These are phyloP conservation scores for Mugil cephalus DNA, from an alignment of 2,113 vertebrate species.

Conservation along the genomic window DNA sequence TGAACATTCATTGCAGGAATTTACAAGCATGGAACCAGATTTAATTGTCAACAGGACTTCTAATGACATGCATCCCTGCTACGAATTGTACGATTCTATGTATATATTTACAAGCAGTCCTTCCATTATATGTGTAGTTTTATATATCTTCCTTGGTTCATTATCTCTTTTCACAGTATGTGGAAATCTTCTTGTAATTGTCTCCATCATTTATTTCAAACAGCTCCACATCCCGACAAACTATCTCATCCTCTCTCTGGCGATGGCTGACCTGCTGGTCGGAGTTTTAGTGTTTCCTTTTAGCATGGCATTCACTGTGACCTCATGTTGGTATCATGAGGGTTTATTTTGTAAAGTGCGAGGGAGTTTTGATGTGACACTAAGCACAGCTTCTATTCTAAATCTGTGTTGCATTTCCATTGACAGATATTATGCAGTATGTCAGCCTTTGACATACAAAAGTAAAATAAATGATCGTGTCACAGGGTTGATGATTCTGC, in stretches of 20 bases:
- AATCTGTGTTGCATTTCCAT: conserved; percentile 50
- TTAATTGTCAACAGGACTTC: background rate
- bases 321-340: conserved; percentile 20
- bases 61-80: conserved; percentile 17
- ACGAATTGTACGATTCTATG: background rate
- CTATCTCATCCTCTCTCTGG: conserved; percentile 37
- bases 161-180: conserved; percentile 22
- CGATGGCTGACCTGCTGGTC: conserved; percentile 30
- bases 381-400: conserved; percentile 44
- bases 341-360: conserved; percentile 41
- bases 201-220: conserved; percentile 36
- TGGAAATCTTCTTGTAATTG: conserved; percentile 48
- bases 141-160: conserved; percentile 6
- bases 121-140: conserved; percentile 19
- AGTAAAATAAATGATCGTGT: conserved; percentile 29
- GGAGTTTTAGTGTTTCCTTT: conserved; percentile 37
- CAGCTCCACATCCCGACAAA: conserved; percentile 30
- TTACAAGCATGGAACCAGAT: conserved; percentile 2
- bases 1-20: no score
- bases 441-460: conserved; percentile 41
- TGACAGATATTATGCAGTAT: conserved; percentile 50
- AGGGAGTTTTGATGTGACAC: conserved; percentile 26
- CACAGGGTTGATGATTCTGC: conserved; percentile 14
- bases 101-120: background rate
- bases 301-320: conserved; percentile 25